phyloP scores from a whole-genome alignment of 2,888 invertebrate genomes.

The Drosophila robusta region DNA sequence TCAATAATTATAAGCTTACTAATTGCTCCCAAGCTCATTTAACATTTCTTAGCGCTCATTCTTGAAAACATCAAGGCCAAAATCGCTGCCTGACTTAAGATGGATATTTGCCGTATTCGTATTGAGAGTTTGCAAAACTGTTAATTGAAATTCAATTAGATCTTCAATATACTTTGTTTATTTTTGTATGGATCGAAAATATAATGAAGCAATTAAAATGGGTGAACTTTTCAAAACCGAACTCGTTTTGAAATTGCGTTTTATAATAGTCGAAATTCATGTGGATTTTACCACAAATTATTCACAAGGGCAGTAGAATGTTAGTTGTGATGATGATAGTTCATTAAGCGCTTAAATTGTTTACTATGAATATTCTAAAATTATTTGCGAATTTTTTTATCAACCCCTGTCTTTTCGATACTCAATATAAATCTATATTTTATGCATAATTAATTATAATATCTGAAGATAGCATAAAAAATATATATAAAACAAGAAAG shows the following conservation, averaged over 20 bases:
- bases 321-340: conserved; percentile 1
- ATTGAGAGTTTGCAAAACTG: conserved; percentile 12
- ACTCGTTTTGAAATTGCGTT: conserved; percentile 22
- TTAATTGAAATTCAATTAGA: conserved; percentile 35
- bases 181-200: neutral
- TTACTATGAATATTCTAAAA: too few species aligned
- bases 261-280: conserved; percentile 1
- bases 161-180: neutral
- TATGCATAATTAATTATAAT: too few species aligned
- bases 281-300: neutral
- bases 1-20: conserved; percentile 51
- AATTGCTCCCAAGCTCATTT: conserved; percentile 50
- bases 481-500: neutral
- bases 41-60: conserved; percentile 18
- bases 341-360: neutral
- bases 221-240: conserved; percentile 26
- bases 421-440: too few species aligned
- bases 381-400: too few species aligned
- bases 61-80: conserved; percentile 46
- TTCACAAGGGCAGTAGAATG: neutral
- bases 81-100: neutral
- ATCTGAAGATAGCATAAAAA: neutral
- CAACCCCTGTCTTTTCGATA: too few species aligned
- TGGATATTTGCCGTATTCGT: conserved; percentile 1
- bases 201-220: conserved; percentile 24